Base-by-base conservation (phyloP, 2,888 invertebrate genomes). In the Anticlea derivata region DNA sequence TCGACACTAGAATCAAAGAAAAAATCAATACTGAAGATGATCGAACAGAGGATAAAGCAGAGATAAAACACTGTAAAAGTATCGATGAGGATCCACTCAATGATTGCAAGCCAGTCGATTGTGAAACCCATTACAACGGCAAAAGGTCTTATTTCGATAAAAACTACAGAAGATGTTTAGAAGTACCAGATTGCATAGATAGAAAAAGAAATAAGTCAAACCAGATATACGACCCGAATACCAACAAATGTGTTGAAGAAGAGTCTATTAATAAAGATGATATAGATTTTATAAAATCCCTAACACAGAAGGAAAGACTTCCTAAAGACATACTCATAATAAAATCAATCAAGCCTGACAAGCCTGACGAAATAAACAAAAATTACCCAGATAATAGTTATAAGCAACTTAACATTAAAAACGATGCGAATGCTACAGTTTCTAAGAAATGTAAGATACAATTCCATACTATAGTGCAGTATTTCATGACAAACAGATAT, bases 41-140 rank as follows among this genome's bases (percentile, higher is more conserved):
- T n/a, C n/a, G n/a, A n/a, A n/a, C n/a, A n/a, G n/a, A n/a, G n/a
- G n/a, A n/a, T n/a, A n/a, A n/a, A n/a, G n/a, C n/a, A n/a, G n/a
- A 62, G 12, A 41, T 73, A 1, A 72, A 60, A 39, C 47, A 50
- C 5, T 89, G 87, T 58, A 55, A 63, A 1, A 49, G 68, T 6
- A 35, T 67, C 1, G 86, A 88, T 11, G 75, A 86, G 62, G 83
- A 88, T 35, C 81, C 85, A 0, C 44, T 82, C 0, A 80, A 86
- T 30, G 55, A 81, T 50, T 88, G 87, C 50, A 70, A 71, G 4
- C 83, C 83, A 45, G 86, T 88, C 0, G 63, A 83, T 41, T 89
- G 88, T 66, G 86, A 85, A 7, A 55, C 58, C 2, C 68, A 72
- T 72, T 86, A 88, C 54, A 88, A 88, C 47, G 82, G 78, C 0